Evolutionary conservation across 2,113 vertebrate genomes (phyloP).

Genomic region (Nothobranchius furzeri): DNA sequence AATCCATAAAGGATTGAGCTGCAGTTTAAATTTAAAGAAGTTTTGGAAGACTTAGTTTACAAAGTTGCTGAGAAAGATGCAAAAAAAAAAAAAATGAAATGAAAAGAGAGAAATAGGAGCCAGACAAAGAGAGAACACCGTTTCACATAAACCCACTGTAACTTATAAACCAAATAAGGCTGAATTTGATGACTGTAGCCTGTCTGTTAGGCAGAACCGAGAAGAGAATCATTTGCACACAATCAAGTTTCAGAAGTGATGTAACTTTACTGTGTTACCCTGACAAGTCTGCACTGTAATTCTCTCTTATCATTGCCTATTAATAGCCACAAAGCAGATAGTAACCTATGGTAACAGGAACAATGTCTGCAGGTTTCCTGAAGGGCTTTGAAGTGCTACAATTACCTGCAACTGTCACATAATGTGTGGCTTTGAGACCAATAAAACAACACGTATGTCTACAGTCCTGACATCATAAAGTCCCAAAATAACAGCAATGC

Average conservation of each 20-base stretch:
- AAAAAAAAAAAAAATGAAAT: not conserved
- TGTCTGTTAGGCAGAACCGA: constrained; percentile 49
- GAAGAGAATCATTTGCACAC: constrained; percentile 39
- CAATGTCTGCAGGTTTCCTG: constrained; percentile 15
- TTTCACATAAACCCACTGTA: constrained; percentile 22
- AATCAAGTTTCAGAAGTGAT: constrained; percentile 45
- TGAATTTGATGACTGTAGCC: constrained; percentile 50
- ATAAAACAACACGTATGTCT: no score
- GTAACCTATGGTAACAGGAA: constrained; percentile 36
- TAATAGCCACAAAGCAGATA: constrained; percentile 33
- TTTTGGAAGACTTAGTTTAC: not conserved
- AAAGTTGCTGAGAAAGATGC: constrained; percentile 8
- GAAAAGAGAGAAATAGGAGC: constrained; percentile 19
- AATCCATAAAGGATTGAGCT: constrained; percentile 7
- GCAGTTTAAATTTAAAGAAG: constrained; percentile 14
- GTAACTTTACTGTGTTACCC: constrained; percentile 41
- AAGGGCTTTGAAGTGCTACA: not conserved
- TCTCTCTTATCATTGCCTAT: constrained; percentile 46
- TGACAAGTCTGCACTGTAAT: constrained; percentile 37
- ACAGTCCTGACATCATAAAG: no score
- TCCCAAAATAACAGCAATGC: no score
- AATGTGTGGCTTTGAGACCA: no score
- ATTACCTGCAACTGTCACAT: not conserved
- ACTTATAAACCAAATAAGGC: constrained; percentile 27
- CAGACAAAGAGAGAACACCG: not conserved